These are phyloP conservation scores for Meloidogyne exigua DNA, from an alignment of 1,140 invertebrate species.

Conservation along the genomic window DNA sequence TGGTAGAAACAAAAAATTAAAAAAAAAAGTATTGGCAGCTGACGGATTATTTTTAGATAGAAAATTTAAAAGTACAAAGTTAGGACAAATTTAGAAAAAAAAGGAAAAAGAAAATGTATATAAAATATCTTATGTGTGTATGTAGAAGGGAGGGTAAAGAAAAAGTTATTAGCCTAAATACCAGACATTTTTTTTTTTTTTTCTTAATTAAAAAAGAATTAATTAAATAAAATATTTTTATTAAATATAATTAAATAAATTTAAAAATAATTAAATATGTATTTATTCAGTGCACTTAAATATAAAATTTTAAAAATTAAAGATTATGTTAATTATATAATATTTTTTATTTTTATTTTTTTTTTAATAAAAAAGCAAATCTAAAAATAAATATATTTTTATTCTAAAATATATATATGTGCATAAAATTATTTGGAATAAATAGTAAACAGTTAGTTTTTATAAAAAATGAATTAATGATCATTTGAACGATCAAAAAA, in stretches of 20 bases:
- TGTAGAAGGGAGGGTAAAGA: too few species aligned
- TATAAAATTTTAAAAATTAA: constrained; percentile 3
- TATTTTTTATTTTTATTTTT: not conserved
- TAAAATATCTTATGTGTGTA: not conserved
- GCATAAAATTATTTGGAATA: not conserved
- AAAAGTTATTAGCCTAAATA: too few species aligned
- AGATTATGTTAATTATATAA: not conserved
- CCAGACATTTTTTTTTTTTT: too few species aligned
- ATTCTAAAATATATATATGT: not conserved
- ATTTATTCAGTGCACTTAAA: too few species aligned
- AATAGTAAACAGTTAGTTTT: too few species aligned
- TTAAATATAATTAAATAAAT: too few species aligned
- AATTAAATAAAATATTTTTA: too few species aligned
- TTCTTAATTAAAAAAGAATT: too few species aligned
- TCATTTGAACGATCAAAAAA: not conserved
- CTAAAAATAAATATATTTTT: not conserved
- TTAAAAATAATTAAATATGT: too few species aligned
- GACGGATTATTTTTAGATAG: not conserved
- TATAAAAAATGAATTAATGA: not conserved
- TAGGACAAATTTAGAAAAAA: not conserved
- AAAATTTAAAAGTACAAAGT: constrained; percentile 1
- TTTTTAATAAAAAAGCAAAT: not conserved
- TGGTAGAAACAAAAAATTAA: too few species aligned
- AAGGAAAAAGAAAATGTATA: not conserved
- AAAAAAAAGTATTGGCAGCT: not conserved